Conservation (phyloP, 2,888 invertebrate genomes). For the Ditula angustiorana region DNA sequence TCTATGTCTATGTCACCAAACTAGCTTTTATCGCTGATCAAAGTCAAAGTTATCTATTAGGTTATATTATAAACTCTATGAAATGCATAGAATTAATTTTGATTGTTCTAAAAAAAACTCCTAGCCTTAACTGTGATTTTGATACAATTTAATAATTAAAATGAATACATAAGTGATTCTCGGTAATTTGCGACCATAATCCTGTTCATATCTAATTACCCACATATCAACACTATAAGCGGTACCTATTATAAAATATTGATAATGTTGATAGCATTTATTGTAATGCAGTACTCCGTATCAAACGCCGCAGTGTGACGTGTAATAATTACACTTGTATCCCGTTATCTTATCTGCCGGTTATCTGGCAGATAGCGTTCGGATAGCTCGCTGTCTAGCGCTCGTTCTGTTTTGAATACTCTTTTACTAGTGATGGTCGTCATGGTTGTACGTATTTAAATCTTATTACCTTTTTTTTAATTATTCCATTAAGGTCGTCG, state of each 20-base stretch:
- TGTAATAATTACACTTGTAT: constrained; percentile 68
- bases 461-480: constrained; percentile 28
- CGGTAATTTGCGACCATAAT: constrained; percentile 21
- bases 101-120: too few species aligned
- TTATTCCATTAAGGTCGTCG: constrained; percentile 9
- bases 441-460: constrained; percentile 64
- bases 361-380: constrained; percentile 46
- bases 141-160: too few species aligned
- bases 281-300: constrained; percentile 76
- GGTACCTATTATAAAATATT: constrained; percentile 29
- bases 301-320: constrained; percentile 81
- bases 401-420: constrained; percentile 54
- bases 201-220: constrained; percentile 31
- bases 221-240: constrained; percentile 17
- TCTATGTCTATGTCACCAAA: too few species aligned
- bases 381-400: constrained; percentile 40
- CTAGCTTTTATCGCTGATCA: too few species aligned
- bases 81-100: too few species aligned
- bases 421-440: constrained; percentile 66
- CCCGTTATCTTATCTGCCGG: constrained; percentile 68
- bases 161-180: background rate
- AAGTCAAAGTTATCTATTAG: too few species aligned
- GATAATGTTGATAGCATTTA: constrained; percentile 60
- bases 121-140: too few species aligned
- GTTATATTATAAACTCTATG: too few species aligned